These are phyloP conservation scores for Sclerodermus sp. DNA, from an alignment of 2,888 invertebrate genomes.

Conservation along the genomic window DNA sequence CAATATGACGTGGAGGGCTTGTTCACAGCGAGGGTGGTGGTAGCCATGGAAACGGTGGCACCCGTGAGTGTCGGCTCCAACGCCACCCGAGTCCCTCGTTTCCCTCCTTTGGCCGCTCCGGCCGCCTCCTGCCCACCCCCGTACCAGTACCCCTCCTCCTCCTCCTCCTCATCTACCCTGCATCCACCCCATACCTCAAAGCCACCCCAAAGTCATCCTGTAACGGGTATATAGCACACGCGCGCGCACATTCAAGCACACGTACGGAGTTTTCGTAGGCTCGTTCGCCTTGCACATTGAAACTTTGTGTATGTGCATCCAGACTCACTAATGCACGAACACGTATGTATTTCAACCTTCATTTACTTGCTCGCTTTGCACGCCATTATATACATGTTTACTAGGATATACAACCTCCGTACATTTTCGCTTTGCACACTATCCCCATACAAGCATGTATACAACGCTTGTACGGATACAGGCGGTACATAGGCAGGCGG, in stretches of 20 bases:
- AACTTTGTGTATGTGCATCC: no score
- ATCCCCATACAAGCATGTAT: no score
- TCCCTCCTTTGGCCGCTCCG: conserved; percentile 32
- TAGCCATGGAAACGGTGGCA: conserved; percentile 66
- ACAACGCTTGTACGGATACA: no score
- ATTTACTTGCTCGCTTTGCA: no score
- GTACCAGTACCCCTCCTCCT: conserved; percentile 15
- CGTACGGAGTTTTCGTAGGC: no score
- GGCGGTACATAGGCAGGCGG: no score
- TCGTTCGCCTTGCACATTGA: no score
- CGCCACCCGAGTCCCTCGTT: conserved; percentile 62
- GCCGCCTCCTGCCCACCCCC: no score
- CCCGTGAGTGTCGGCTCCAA: conserved; percentile 64
- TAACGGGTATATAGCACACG: conserved; percentile 31
- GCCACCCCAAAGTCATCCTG: conserved; percentile 36
- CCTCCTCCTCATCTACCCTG: conserved; percentile 18
- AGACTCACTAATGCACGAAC: no score
- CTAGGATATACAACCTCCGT: no score
- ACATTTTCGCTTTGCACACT: no score
- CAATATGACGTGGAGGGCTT: conserved; percentile 47
- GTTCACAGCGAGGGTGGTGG: conserved; percentile 56
- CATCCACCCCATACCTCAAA: conserved; percentile 18
- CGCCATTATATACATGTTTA: conserved; percentile 1
- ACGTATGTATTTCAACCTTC: no score
- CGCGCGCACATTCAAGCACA: conserved; percentile 1